Evolutionary conservation across 2,113 vertebrate species (phyloP), one percentile per base, ranked within the genome.

Genomic region (Miniopterus natalensis): DNA sequence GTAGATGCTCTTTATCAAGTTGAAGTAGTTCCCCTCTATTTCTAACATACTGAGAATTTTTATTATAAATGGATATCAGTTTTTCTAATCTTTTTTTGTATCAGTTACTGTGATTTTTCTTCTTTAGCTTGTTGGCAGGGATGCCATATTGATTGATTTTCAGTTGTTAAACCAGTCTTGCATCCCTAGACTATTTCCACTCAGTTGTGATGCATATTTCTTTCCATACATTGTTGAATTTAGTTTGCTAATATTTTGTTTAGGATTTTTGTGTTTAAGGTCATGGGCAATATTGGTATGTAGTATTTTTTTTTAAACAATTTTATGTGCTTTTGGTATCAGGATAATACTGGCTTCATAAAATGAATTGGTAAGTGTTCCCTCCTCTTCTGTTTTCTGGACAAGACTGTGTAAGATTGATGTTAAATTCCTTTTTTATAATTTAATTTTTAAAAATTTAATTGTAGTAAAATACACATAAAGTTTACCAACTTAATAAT

Each of bases 31-130:
- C 20, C 23, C 40, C 29, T 83, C 68, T 77, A 11, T 65, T 75
- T 92, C 27, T 92, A 70, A 92, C n/a, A 88, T 59, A 17, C 51
- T 92, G 61, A 77, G 29, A 92, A 71, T 88, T 83, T 57, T 84
- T 83, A 31, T 49, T n/a, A 45, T 78, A 61, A 70, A 59, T 51
- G 23, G 8, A 15, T 68, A 25, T 51, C 29, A 71, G 18, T 14
- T 77, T 88, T 92, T 78, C 77, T 53, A 63, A 79, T 90, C 65
- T 42, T 70, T 85, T 94, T 90, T 57, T 94, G 25, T 68, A 6
- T 95, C 23, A 86, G 3, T 81, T 81, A 92, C 23, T 61, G 36
- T 77, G 70, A 53, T 45, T 84, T 88, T 92, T 88, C 66, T 63
- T 80, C 42, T 42, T 88, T 36, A 88, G 18, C 45, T 51, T 63